phyloP scores from a whole-genome alignment of 2,797 vertebrate species.

The Lophotriccus pileatus region DNA sequence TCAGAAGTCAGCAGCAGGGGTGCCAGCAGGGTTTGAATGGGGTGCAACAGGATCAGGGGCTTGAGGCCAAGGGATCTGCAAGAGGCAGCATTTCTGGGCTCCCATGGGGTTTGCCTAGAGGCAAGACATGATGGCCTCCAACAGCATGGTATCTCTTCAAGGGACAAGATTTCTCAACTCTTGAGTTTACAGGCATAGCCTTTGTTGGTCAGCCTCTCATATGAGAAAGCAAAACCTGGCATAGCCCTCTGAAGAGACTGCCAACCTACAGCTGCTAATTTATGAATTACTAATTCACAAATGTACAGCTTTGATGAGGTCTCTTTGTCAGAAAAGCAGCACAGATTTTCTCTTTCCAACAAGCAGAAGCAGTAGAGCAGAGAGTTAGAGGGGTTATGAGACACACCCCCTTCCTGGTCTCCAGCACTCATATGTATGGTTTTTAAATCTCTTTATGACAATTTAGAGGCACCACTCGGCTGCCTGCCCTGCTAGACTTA shows the following conservation, averaged over 20 bases:
- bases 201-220: background rate
- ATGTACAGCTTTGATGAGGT: background rate
- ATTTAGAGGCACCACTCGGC: background rate
- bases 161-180: slow-evolving; percentile 12
- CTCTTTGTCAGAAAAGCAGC: background rate
- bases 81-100: background rate
- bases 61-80: background rate
- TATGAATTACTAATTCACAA: slow-evolving; percentile 53
- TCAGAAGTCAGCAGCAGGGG: background rate
- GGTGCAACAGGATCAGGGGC: background rate
- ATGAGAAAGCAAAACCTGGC: slow-evolving; percentile 20
- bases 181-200: background rate
- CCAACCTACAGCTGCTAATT: slow-evolving; percentile 42
- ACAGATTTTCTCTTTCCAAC: background rate
- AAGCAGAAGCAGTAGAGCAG: background rate
- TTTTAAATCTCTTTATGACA: background rate
- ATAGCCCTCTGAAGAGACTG: background rate
- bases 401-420: background rate
- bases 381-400: background rate
- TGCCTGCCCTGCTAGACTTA: background rate
- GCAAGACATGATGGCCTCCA: background rate
- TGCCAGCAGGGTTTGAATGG: background rate
- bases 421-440: background rate
- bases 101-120: background rate
- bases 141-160: background rate